Conservation (phyloP, 2,113 vertebrate genomes). For the Prietella phreatophila region DNA sequence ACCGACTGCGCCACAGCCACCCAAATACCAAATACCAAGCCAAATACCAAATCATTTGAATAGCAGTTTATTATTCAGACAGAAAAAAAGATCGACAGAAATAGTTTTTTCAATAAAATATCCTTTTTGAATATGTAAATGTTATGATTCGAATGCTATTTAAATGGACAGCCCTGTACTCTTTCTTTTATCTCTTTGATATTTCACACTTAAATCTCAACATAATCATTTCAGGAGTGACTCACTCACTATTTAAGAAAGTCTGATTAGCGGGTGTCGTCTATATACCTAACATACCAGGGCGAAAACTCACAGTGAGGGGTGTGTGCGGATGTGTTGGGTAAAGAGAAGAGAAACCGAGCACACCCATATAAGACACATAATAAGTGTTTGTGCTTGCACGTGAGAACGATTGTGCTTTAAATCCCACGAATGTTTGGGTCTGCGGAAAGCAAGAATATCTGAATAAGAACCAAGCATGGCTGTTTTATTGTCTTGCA, state of each 20-base stretch:
- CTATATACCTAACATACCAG: constrained; percentile 13
- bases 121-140: neutral
- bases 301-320: neutral
- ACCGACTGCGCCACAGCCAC: too few species aligned
- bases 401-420: constrained; percentile 16
- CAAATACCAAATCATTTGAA: too few species aligned
- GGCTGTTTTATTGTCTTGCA: neutral
- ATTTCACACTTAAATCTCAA: neutral
- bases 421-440: constrained; percentile 1
- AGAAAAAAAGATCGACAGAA: neutral
- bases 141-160: neutral
- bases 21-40: too few species aligned
- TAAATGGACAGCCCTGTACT: neutral
- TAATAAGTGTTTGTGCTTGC: constrained; percentile 10
- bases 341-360: neutral
- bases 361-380: constrained; percentile 13
- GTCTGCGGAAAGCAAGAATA: constrained; percentile 14
- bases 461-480: neutral
- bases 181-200: neutral
- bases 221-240: neutral
- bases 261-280: constrained; percentile 5
- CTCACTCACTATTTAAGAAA: constrained; percentile 12
- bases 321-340: constrained; percentile 30
- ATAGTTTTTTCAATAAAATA: too few species aligned
- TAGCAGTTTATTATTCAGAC: neutral